phyloP scores from a whole-genome alignment of 2,797 vertebrate genomes.

The Chrosomus eos region DNA sequence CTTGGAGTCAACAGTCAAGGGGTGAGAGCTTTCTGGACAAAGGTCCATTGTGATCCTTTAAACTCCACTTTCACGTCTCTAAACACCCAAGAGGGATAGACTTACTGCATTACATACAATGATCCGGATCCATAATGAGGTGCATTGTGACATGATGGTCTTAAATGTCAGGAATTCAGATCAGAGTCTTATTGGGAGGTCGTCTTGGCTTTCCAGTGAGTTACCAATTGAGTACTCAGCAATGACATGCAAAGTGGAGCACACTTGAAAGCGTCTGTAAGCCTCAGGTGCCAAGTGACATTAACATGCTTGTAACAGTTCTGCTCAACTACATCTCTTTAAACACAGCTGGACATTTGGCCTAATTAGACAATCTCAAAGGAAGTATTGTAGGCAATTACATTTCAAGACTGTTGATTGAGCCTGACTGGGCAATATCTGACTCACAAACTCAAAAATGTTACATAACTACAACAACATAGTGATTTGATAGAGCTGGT shows the following conservation, averaged over 20 bases:
- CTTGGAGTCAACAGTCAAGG: constrained; percentile 69
- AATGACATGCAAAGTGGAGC: constrained; percentile 54
- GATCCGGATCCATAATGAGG: constrained; percentile 47
- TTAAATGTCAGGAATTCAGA: constrained; percentile 32
- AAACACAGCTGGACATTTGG: constrained; percentile 59
- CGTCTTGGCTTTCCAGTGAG: constrained; percentile 48
- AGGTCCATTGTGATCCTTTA: constrained; percentile 70
- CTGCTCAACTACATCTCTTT: constrained; percentile 48
- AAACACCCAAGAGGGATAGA: constrained; percentile 35
- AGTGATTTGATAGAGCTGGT: constrained; percentile 28
- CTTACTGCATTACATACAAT: constrained; percentile 36
- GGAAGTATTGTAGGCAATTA: constrained; percentile 29
- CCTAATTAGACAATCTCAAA: constrained; percentile 47
- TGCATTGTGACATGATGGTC: constrained; percentile 6
- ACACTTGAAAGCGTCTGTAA: constrained; percentile 47
- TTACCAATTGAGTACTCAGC: constrained; percentile 49
- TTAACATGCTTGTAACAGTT: constrained; percentile 56
- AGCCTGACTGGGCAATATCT: constrained; percentile 33
- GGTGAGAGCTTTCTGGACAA: constrained; percentile 67
- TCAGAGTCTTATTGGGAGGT: constrained; percentile 15
- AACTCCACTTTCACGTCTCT: constrained; percentile 63
- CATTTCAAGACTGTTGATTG: constrained; percentile 38
- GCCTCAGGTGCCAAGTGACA: constrained; percentile 62
- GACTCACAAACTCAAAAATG: background rate
- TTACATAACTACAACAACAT: constrained; percentile 27